Conservation (phyloP, 2,888 invertebrate genomes). For the Cerastoderma edule region DNA sequence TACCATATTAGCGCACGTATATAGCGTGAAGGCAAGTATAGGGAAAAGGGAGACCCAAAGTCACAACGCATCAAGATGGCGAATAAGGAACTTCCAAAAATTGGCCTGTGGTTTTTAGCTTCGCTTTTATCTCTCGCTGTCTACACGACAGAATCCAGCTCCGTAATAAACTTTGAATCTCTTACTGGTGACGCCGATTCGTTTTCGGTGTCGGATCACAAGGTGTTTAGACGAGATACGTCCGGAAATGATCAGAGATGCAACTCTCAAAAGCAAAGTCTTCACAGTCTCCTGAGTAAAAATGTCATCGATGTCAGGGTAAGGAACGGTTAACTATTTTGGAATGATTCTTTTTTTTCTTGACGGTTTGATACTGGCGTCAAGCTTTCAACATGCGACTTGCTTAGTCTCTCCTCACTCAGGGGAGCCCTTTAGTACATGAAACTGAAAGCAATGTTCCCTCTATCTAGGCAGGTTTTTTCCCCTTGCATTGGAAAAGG, state of each 20-base stretch:
- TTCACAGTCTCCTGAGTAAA: constrained; percentile 2
- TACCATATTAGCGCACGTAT: no score
- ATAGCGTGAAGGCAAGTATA: no score
- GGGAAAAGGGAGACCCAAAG: no score
- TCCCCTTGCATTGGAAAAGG: no score
- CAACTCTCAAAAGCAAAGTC: constrained; percentile 4
- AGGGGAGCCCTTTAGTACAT: not conserved
- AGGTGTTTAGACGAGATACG: constrained; percentile 22
- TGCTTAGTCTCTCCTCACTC: not conserved
- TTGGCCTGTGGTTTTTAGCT: not conserved
- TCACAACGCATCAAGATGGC: constrained; percentile 60
- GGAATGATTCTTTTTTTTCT: not conserved
- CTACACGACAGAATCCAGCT: not conserved
- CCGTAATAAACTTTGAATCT: constrained; percentile 13
- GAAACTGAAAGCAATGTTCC: not conserved
- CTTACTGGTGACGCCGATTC: not conserved
- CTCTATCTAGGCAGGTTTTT: not conserved
- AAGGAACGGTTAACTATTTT: not conserved
- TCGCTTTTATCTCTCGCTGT: not conserved
- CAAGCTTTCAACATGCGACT: not conserved
- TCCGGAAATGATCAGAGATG: constrained; percentile 21
- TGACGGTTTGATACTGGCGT: not conserved
- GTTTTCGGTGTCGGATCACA: constrained; percentile 16
- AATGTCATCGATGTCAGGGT: constrained; percentile 14
- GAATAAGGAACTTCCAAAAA: constrained; percentile 32